Evolutionary conservation across 2,888 invertebrate genomes (phyloP).

Genomic region (Cantharis lateralis): DNA sequence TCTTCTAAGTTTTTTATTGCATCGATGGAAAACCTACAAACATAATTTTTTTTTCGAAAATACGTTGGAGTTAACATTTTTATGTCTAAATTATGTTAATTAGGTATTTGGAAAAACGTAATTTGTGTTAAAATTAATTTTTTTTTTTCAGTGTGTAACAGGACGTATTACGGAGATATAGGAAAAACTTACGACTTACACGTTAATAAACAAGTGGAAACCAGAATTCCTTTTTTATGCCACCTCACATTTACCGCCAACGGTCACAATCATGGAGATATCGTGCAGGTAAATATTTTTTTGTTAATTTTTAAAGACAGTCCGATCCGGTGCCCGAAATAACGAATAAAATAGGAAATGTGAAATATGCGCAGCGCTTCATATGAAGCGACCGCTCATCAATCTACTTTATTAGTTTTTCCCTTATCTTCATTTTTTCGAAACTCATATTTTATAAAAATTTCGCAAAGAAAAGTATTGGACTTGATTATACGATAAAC

Average conservation of each 20-base stretch:
- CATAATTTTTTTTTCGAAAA: background rate
- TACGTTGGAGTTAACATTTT: background rate
- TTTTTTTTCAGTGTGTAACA: slow-evolving; percentile 74
- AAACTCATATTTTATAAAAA: background rate
- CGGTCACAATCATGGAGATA: slow-evolving; percentile 84
- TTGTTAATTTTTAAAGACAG: background rate
- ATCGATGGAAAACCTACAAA: background rate
- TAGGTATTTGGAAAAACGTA: background rate
- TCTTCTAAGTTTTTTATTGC: background rate
- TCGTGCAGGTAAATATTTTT: slow-evolving; percentile 70
- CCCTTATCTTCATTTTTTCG: background rate
- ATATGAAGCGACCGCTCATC: background rate
- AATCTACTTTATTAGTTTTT: background rate
- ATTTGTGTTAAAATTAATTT: background rate
- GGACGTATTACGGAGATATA: slow-evolving; percentile 88
- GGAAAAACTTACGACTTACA: slow-evolving; percentile 81
- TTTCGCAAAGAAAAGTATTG: background rate
- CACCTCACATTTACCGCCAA: slow-evolving; percentile 91
- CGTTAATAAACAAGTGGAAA: slow-evolving; percentile 72
- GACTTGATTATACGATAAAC: background rate
- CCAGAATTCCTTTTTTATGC: slow-evolving; percentile 84
- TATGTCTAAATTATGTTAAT: background rate
- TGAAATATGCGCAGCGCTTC: background rate
- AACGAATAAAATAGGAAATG: background rate
- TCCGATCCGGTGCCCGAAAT: background rate